These are phyloP conservation scores for Cebus imitator DNA, from an alignment of 2,113 vertebrate species.

Conservation along the genomic window DNA sequence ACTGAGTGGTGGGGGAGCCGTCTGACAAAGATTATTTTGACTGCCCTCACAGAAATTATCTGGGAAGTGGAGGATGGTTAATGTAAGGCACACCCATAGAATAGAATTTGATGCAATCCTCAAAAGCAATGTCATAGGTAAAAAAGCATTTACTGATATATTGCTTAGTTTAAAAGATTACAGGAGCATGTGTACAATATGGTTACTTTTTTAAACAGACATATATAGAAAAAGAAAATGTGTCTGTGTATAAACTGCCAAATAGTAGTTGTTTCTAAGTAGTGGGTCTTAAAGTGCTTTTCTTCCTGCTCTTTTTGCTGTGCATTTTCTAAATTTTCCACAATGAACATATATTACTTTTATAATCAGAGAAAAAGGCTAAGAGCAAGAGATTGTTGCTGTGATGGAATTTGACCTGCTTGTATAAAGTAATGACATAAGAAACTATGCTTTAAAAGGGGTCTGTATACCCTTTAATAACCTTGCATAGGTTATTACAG, in stretches of 20 bases:
- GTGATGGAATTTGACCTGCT: slow-evolving; percentile 75
- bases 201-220: background rate
- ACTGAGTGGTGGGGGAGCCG: background rate
- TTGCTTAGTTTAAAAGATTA: background rate
- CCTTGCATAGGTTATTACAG: slow-evolving; percentile 73
- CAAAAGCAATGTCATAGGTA: background rate
- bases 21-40: background rate
- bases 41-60: background rate
- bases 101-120: background rate
- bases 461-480: slow-evolving; percentile 75
- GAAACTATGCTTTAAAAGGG: slow-evolving; percentile 72
- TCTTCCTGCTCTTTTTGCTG: background rate
- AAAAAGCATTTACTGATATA: background rate
- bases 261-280: slow-evolving; percentile 21
- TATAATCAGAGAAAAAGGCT: slow-evolving; percentile 74
- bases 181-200: no score
- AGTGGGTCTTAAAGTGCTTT: background rate
- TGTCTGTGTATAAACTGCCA: background rate
- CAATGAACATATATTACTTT: slow-evolving; percentile 67
- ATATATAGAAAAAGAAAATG: background rate
- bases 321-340: slow-evolving; percentile 34
- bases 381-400: slow-evolving; percentile 63
- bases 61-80: no score
- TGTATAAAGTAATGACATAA: slow-evolving; percentile 78
- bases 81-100: background rate